These are phyloP conservation scores for Gonocerus acuteangulatus DNA, from an alignment of 2,888 invertebrate genomes.

Conservation along the genomic window DNA sequence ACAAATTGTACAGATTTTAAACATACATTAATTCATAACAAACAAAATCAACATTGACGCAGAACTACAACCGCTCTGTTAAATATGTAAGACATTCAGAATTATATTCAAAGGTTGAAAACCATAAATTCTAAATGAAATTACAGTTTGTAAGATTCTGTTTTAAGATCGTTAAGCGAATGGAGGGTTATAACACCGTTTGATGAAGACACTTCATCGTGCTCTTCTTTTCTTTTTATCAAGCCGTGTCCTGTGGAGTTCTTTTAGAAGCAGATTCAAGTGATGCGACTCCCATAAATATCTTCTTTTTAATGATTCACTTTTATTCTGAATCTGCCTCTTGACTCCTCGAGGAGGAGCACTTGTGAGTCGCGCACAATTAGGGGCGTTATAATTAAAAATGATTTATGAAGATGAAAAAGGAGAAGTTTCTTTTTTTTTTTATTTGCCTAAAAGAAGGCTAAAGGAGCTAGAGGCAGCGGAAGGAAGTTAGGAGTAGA, in stretches of 20 bases:
- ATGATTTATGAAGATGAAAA: background rate
- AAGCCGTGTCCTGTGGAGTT: background rate
- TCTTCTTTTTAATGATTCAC: background rate
- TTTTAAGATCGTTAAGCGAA: background rate
- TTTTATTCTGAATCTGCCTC: background rate
- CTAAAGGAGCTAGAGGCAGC: too few relatives aligned
- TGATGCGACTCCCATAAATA: background rate
- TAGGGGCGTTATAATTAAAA: conserved; percentile 1
- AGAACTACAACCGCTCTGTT: too few relatives aligned
- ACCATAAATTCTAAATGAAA: too few relatives aligned
- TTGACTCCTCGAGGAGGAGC: background rate
- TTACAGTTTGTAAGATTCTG: background rate
- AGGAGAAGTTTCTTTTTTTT: background rate
- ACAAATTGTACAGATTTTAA: too few relatives aligned
- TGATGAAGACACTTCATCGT: background rate
- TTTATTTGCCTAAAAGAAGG: too few relatives aligned
- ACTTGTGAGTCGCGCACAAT: background rate
- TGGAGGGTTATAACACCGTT: background rate
- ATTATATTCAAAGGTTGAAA: too few relatives aligned
- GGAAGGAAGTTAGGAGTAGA: too few relatives aligned
- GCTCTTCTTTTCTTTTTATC: background rate
- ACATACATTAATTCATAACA: too few relatives aligned
- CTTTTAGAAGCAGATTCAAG: background rate
- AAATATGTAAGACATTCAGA: too few relatives aligned
- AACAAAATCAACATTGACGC: too few relatives aligned